These are phyloP conservation scores for Chromobotia macracanthus DNA, from an alignment of 2,797 vertebrate genomes.

Conservation along the genomic window DNA sequence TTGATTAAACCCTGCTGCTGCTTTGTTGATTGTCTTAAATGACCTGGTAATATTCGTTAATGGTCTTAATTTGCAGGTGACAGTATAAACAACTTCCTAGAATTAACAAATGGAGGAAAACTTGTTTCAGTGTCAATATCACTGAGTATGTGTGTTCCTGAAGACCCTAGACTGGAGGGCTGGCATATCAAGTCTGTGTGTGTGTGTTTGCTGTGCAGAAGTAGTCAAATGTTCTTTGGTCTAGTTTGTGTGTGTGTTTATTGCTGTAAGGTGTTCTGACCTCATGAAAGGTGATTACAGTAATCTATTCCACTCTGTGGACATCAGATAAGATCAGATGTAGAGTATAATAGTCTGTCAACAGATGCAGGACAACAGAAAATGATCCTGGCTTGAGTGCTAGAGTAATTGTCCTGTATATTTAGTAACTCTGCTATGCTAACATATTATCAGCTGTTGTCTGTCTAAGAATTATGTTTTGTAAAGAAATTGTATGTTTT, in stretches of 20 bases:
- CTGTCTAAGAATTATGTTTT: constrained; percentile 18
- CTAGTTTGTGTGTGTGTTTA: background rate
- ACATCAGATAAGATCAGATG: constrained; percentile 10
- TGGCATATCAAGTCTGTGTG: too few relatives aligned
- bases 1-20: constrained; percentile 37
- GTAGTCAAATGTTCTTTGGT: background rate
- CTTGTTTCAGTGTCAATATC: constrained; percentile 15
- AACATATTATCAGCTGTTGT: constrained; percentile 77
- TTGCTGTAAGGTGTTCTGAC: constrained; percentile 4
- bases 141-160: background rate
- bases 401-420: constrained; percentile 71
- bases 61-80: background rate
- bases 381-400: constrained; percentile 54
- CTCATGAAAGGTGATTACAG: constrained; percentile 23
- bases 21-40: constrained; percentile 22
- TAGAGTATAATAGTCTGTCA: constrained; percentile 30
- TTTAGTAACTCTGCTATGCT: constrained; percentile 66
- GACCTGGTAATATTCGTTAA: constrained; percentile 1
- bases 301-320: constrained; percentile 21
- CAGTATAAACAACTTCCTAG: background rate
- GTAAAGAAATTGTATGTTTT: too few relatives aligned
- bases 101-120: background rate
- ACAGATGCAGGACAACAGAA: constrained; percentile 36
- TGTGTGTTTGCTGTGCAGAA: background rate
- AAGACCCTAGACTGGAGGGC: too few relatives aligned